These are phyloP conservation scores for Oryzias celebensis DNA, from an alignment of 2,113 vertebrate genomes.

Conservation along the genomic window DNA sequence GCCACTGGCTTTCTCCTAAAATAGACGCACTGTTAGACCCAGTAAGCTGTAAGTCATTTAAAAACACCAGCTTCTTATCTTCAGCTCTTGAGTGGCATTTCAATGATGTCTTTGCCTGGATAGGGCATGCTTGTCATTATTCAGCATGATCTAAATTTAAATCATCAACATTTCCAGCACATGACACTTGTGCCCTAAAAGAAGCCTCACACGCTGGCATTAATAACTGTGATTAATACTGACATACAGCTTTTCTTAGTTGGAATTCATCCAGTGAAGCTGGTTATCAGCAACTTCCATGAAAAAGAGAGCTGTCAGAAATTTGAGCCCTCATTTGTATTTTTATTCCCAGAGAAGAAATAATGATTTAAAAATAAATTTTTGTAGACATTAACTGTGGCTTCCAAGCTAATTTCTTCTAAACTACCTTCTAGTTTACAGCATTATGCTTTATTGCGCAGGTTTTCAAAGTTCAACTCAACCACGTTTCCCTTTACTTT, in stretches of 20 bases:
- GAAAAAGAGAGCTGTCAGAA: conserved; percentile 17
- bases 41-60: conserved; percentile 30
- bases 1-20: conserved; percentile 33
- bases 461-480: conserved; percentile 49
- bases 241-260: conserved; percentile 46
- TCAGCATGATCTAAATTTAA: conserved; percentile 63
- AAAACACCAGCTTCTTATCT: conserved; percentile 34
- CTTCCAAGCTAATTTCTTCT: conserved; percentile 31
- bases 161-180: conserved; percentile 42
- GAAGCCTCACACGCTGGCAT: conserved; percentile 25
- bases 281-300: conserved; percentile 29
- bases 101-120: conserved; percentile 44
- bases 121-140: conserved; percentile 37
- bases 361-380: conserved; percentile 11
- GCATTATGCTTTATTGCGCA: conserved; percentile 46
- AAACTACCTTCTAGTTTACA: conserved; percentile 39
- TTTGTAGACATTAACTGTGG: conserved; percentile 40
- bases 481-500: conserved; percentile 37
- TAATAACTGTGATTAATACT: conserved; percentile 54
- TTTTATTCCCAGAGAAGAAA: conserved; percentile 11
- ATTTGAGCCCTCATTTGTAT: conserved; percentile 27
- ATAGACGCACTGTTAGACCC: conserved; percentile 51
- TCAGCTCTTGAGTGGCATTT: conserved; percentile 52
- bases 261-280: conserved; percentile 24
- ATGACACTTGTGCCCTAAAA: conserved; percentile 37